These are phyloP conservation scores for Plebejus anna DNA, from an alignment of 2,888 invertebrate species.

Conservation along the genomic window DNA sequence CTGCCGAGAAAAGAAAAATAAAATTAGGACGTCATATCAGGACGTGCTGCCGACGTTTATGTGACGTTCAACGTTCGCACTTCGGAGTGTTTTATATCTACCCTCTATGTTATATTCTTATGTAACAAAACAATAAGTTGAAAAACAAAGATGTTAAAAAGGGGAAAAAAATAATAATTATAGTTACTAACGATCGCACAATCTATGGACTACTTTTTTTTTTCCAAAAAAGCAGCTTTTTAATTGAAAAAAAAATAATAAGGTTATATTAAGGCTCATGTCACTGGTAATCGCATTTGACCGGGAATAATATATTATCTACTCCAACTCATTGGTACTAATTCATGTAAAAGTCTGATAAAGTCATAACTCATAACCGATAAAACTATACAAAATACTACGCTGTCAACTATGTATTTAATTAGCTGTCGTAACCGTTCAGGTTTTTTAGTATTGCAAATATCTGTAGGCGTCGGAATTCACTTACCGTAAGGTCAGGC, in stretches of 20 bases:
- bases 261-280: no score
- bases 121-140: neutral
- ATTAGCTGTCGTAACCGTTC: neutral
- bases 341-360: no score
- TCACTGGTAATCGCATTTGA: no score
- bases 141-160: neutral
- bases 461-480: conserved; percentile 9
- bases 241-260: no score
- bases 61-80: neutral
- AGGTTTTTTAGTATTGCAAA: neutral
- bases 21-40: conserved; percentile 3
- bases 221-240: no score
- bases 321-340: no score
- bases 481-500: conserved; percentile 7
- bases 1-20: conserved; percentile 5
- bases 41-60: conserved; percentile 3
- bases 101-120: neutral
- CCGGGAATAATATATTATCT: no score
- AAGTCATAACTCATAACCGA: neutral
- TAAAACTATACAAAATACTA: neutral
- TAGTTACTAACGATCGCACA: neutral
- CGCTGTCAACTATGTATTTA: neutral
- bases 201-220: no score
- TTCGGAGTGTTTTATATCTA: neutral
- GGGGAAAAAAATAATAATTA: no score